Evolutionary conservation across 2,888 invertebrate genomes (phyloP).

Genomic region (Eurytoma californica): DNA sequence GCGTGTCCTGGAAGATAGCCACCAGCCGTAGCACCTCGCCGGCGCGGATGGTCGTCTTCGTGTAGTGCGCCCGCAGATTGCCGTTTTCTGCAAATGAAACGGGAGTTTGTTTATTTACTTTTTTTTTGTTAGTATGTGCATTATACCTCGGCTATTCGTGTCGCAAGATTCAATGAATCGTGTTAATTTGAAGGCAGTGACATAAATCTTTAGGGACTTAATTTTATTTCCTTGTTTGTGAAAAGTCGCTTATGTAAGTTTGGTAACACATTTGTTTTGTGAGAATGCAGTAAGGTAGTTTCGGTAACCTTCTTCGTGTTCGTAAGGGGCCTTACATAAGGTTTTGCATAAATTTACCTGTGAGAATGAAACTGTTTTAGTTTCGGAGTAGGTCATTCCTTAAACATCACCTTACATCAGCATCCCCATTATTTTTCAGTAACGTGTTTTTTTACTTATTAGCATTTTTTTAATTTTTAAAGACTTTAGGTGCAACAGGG

Average conservation of each 20-base stretch:
- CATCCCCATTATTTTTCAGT: neutral
- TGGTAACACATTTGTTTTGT: neutral
- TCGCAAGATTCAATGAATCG: neutral
- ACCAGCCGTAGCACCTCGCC: constrained; percentile 77
- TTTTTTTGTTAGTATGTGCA: neutral
- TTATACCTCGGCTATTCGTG: no score
- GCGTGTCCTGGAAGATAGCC: constrained; percentile 77
- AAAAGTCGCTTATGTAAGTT: neutral
- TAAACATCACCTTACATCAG: constrained; percentile 10
- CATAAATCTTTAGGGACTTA: neutral
- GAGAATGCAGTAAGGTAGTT: neutral
- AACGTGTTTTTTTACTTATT: neutral
- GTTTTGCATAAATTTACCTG: constrained; percentile 25
- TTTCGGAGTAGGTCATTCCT: constrained; percentile 21
- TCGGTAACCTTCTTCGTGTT: constrained; percentile 12
- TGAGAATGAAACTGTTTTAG: constrained; percentile 9
- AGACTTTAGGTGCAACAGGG: no score
- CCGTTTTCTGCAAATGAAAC: constrained; percentile 67
- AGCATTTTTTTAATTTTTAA: no score
- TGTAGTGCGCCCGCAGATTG: constrained; percentile 74
- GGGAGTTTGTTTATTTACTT: neutral
- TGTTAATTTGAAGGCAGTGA: neutral
- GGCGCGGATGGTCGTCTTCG: constrained; percentile 75
- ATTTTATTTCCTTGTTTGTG: no score
- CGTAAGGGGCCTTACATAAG: constrained; percentile 15